Conservation (phyloP, 2,113 vertebrate species). For the Trachemys scripta region DNA sequence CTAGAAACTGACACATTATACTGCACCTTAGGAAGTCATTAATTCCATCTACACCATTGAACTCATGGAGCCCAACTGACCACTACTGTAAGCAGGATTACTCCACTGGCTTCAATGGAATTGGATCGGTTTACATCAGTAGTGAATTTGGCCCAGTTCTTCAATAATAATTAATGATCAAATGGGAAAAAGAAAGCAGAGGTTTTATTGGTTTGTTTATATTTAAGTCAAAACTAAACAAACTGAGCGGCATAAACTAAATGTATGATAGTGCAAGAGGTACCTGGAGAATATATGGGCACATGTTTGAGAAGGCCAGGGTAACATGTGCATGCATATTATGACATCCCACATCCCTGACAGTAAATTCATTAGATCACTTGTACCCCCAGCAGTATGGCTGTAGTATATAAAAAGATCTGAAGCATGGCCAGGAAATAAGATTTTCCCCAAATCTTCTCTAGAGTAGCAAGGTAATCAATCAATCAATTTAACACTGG, state of each 20-base stretch:
- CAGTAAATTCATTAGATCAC: neutral
- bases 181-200: neutral
- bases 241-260: neutral
- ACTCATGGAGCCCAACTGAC: neutral
- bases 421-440: conserved; percentile 4
- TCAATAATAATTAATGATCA: neutral
- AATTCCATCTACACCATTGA: neutral
- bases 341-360: rapidly evolving
- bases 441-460: neutral
- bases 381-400: neutral
- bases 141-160: neutral
- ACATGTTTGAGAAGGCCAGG: neutral
- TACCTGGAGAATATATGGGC: neutral
- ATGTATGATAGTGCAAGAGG: neutral
- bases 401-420: neutral
- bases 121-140: neutral
- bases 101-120: neutral
- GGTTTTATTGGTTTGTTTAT: neutral
- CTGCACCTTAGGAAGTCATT: neutral
- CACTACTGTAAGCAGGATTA: neutral
- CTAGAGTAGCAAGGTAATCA: conserved; percentile 7
- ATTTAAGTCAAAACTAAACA: neutral
- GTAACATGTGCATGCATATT: neutral
- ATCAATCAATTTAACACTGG: conserved; percentile 16
- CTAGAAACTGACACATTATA: neutral